Evolutionary conservation across 1,140 invertebrate genomes (phyloP), one percentile per base, ranked within the genome.

Genomic region (Carposina sasakii): DNA sequence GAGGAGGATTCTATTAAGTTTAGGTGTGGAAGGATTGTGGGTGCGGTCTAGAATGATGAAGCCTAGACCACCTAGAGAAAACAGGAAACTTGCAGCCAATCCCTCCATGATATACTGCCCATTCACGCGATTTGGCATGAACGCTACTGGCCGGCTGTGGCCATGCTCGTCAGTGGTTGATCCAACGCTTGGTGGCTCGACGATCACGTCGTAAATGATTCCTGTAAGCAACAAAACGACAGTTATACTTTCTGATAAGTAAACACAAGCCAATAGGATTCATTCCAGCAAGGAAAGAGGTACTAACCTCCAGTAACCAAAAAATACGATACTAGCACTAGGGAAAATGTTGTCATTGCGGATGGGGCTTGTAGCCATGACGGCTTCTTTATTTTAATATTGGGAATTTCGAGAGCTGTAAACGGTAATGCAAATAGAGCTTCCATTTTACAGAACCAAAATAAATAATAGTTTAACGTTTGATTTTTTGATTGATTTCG

Each of bases 101-200:
- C 98, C 98, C 88, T 99, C 97, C 95, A 99, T 98, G 28, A 99
- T 99, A 71, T 99, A 99, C 78, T 99, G 97, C 0, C 97, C 98
- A 86, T 99, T 99, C 0, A 99, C 96, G 63, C 98, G 87, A 76
- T 98, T 98, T 0, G 97, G 96, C 96, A 99, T 98, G 76, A 99
- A 99, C 2, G 97, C 97, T 10, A 99, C 96, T 0, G 97, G 97
- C 65, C 95, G 90, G 2, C 94, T 96, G 77, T 98, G 95, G 12
- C 97, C 97, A 85, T 96, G 92, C 81, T 98, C 97, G 86, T 99
- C 97, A 28, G 97, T 98, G 5, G 97, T 98, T 2, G 96, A 97
- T 37, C 98, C 97, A 54, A 99, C 96, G 82, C 96, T 97, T 0
- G 97, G 97, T 26, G 98, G 97, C 83, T 99, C 98, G 37, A 98